Percentiles rank a stretch among this genome's conserved stretches.
Conservation (phyloP, 1,140 invertebrate genomes). For the Chrysopa pallens region DNA sequence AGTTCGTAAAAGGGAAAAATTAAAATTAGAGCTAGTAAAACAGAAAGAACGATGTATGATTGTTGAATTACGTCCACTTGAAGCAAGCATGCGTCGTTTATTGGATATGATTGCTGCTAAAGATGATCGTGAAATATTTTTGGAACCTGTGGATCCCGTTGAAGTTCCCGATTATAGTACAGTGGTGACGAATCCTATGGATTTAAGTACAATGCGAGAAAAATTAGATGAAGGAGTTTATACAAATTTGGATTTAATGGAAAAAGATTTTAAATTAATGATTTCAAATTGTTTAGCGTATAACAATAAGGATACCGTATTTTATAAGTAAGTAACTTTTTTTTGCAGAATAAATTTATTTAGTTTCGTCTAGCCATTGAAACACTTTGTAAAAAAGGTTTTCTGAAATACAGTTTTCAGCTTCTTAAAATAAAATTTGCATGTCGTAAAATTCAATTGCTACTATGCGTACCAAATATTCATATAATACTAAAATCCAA, state of each 20-base stretch:
- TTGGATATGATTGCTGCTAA: slow-evolving; percentile 58
- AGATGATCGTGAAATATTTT: slow-evolving; percentile 79
- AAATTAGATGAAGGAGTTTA: slow-evolving; percentile 69
- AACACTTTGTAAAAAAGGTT: neutral
- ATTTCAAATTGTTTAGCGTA: slow-evolving; percentile 88
- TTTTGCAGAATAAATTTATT: slow-evolving; percentile 1
- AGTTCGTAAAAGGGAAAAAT: slow-evolving; percentile 85
- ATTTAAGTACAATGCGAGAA: slow-evolving; percentile 75
- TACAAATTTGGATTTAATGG: slow-evolving; percentile 56
- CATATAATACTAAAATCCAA: too few relatives aligned
- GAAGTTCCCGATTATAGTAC: slow-evolving; percentile 88
- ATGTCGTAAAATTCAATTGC: slow-evolving; percentile 1
- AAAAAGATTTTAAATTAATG: slow-evolving; percentile 84
- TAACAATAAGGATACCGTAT: slow-evolving; percentile 85
- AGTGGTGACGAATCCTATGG: slow-evolving; percentile 89
- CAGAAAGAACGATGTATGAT: slow-evolving; percentile 62
- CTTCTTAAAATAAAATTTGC: neutral
- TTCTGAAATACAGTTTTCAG: neutral
- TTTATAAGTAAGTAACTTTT: slow-evolving; percentile 32
- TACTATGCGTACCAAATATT: neutral
- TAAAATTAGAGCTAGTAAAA: slow-evolving; percentile 77
- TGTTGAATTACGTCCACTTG: slow-evolving; percentile 65
- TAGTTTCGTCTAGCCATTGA: neutral
- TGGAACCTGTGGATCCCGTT: slow-evolving; percentile 75
- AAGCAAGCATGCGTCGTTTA: slow-evolving; percentile 53